Evolutionary conservation across 2,113 vertebrate genomes (phyloP), one percentile per base, ranked within the genome.

Genomic region (Formicarius rufipectus): DNA sequence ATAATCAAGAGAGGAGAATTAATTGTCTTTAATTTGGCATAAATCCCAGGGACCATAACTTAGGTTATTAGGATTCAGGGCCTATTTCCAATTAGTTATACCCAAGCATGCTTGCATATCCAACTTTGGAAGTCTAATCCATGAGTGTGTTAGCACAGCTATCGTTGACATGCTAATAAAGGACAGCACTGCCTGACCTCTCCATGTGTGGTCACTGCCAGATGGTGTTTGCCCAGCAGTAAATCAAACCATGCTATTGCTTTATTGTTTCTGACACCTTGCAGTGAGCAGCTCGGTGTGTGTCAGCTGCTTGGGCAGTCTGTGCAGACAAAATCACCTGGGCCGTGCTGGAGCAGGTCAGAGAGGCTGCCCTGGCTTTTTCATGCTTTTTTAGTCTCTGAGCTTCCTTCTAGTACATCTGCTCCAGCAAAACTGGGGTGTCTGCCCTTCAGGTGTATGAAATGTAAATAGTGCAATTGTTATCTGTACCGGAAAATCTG

Each of bases 11-110:
- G 94, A 97, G 76, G 95, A 97, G 97, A 98, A 98, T 98, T 97
- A 98, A 98, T 98, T 98, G 97, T 98, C 97, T 96, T 98, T 98
- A 98, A 98, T 98, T 98, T 98, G 98, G 97, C 96, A 44, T 95
- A 96, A 97, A 97, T 97, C 97, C 97, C 97, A 96, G 97, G 97
- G 95, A 97, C 93, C 77, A 45, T 94, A 96, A 93, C 82, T 97
- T 84, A 83, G 79, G 30, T 85, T 97, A 96, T 97, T 94, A 97
- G 74, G 95, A 98, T 98, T 97, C 96, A 92, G 91, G 86, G 56
- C 89, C 84, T 95, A 83, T 97, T 96, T 96, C 93, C 77, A 76
- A 96, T 97, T 97, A 94, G 91, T 64, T 95, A 58, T 71, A 87
- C 33, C 79, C 56, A 71, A 44, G 71, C 82, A 91, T 28, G 53